Conservation (phyloP, 2,113 vertebrate species). For the Macroglossus sobrinus region DNA sequence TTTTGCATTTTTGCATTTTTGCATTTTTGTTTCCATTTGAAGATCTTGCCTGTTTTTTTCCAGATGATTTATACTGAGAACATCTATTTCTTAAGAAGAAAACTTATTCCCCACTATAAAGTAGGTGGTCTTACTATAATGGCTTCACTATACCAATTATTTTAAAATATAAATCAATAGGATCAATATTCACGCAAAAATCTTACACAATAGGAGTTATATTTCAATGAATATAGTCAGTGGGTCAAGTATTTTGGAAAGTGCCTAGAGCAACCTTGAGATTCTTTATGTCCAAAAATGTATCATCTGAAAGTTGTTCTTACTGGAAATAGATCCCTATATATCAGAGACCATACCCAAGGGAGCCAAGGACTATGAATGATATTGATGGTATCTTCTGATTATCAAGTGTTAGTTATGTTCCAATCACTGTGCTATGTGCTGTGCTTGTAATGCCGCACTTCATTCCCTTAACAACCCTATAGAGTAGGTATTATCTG, state of each 20-base stretch:
- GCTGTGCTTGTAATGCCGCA: not conserved
- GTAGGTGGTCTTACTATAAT: not conserved
- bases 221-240: not conserved
- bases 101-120: not conserved
- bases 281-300: constrained; percentile 31
- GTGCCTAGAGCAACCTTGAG: not conserved
- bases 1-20: not conserved
- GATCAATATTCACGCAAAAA: not conserved
- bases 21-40: not conserved
- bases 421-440: not conserved
- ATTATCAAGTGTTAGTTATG: not conserved
- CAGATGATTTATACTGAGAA: not conserved
- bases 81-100: not conserved
- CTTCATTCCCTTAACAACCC: not conserved
- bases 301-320: not conserved
- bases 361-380: not conserved
- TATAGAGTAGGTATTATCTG: not conserved
- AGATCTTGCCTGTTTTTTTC: not conserved
- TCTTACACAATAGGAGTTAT: not conserved
- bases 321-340: not conserved
- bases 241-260: constrained; percentile 14
- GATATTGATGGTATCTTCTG: not conserved
- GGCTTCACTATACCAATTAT: not conserved
- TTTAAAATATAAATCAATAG: not conserved
- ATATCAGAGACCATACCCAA: not conserved